Conservation (phyloP, 2,113 vertebrate species). For the Mesoclemmys tuberculata region DNA sequence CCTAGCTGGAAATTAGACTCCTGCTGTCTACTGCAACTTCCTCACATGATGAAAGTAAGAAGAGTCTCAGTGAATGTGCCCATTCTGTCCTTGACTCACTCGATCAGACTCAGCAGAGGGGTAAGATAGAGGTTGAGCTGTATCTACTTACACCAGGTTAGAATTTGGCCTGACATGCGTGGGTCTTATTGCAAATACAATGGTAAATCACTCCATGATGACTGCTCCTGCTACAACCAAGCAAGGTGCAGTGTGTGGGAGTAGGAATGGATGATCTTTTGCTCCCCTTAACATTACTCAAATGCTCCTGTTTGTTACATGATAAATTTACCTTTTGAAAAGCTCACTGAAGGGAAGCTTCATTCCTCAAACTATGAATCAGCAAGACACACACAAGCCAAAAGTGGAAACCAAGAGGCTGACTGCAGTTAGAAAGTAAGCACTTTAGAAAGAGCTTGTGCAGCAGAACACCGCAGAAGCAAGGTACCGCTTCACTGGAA, state of each 20-base stretch:
- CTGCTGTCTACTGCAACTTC: not conserved
- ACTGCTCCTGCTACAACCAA: not conserved
- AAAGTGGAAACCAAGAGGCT: slow-evolving; percentile 3
- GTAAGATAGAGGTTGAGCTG: not conserved
- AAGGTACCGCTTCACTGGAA: not conserved
- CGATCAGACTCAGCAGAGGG: not conserved
- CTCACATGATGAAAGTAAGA: not conserved
- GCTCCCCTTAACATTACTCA: not conserved
- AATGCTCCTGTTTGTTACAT: not conserved
- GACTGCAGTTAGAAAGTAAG: not conserved
- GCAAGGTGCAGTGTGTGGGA: not conserved
- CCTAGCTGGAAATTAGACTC: not conserved
- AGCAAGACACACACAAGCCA: not conserved
- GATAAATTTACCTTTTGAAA: not conserved
- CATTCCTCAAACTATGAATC: not conserved
- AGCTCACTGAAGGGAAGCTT: not conserved
- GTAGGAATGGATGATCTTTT: too few species aligned
- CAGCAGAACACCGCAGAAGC: not conserved
- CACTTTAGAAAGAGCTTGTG: slow-evolving; percentile 12
- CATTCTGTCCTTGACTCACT: not conserved
- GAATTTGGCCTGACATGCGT: not conserved
- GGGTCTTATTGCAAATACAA: not conserved
- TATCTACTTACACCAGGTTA: not conserved
- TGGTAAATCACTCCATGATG: not conserved
- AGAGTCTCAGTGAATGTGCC: not conserved